Percentiles rank a stretch among this genome's conserved stretches.
Evolutionary conservation across 2,797 vertebrate genomes (phyloP).

Genomic region (Manis javanica): DNA sequence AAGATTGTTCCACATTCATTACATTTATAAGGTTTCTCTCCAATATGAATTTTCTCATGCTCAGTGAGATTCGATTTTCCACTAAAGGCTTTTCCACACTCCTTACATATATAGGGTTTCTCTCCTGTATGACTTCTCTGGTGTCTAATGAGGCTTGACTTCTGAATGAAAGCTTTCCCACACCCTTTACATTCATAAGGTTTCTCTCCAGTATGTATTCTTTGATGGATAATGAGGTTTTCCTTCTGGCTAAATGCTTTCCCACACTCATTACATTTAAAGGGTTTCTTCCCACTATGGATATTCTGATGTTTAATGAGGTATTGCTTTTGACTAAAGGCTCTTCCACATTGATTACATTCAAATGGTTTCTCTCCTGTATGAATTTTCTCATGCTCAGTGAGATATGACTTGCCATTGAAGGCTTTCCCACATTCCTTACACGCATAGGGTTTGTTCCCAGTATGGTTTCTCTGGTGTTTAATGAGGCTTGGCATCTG

Average conservation of each 20-base stretch:
- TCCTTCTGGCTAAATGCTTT: slow-evolving; percentile 83
- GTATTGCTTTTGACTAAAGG: slow-evolving; percentile 82
- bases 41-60: slow-evolving; percentile 81
- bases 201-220: slow-evolving; percentile 83
- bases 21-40: slow-evolving; percentile 81
- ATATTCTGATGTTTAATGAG: slow-evolving; percentile 83
- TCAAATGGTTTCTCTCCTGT: slow-evolving; percentile 83
- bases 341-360: slow-evolving; percentile 83
- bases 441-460: slow-evolving; percentile 80
- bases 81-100: slow-evolving; percentile 81
- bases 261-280: slow-evolving; percentile 81
- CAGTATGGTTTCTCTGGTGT: slow-evolving; percentile 73
- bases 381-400: slow-evolving; percentile 83
- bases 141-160: slow-evolving; percentile 78
- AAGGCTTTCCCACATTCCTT: slow-evolving; percentile 83
- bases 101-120: slow-evolving; percentile 79
- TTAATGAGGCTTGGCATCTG: slow-evolving; percentile 71
- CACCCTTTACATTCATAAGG: slow-evolving; percentile 81
- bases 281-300: slow-evolving; percentile 81
- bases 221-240: slow-evolving; percentile 82
- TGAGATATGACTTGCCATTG: slow-evolving; percentile 79
- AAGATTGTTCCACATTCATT: slow-evolving; percentile 82
- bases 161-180: slow-evolving; percentile 78
- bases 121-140: slow-evolving; percentile 79
- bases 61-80: slow-evolving; percentile 80